phyloP scores from a whole-genome alignment of 2,797 vertebrate genomes.

The Mionectes olivaceus region DNA sequence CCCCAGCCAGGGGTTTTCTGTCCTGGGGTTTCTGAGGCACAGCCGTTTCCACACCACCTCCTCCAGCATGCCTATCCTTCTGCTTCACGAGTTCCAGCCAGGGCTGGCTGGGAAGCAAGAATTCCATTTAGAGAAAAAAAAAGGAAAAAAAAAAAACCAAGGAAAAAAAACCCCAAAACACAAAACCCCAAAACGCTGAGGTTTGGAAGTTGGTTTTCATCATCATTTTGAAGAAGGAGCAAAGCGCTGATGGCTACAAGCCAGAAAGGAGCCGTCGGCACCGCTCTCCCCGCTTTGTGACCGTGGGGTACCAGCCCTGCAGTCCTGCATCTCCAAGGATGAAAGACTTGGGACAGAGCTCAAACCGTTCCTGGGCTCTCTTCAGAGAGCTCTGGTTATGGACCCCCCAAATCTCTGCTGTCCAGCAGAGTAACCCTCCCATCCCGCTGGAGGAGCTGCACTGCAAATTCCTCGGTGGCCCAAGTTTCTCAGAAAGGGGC shows the following conservation, averaged over 20 bases:
- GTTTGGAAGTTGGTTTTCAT: constrained; percentile 45
- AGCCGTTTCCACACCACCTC: neutral
- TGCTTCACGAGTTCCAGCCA: neutral
- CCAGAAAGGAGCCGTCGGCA: neutral
- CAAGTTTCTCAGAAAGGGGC: neutral
- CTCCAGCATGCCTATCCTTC: neutral
- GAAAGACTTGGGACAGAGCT: neutral
- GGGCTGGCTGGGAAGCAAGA: constrained; percentile 37
- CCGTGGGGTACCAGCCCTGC: neutral
- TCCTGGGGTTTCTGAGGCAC: neutral
- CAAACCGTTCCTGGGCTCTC: neutral
- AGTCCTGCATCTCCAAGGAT: neutral
- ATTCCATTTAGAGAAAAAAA: neutral
- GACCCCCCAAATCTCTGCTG: neutral
- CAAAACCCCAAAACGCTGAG: neutral
- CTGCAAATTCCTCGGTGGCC: neutral
- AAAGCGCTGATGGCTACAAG: neutral
- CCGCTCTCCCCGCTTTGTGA: neutral
- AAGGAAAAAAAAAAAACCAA: neutral
- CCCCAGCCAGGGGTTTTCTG: accelerated
- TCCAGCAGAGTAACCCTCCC: neutral
- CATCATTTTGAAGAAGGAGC: neutral
- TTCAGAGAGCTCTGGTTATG: neutral
- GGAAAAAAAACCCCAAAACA: no score
- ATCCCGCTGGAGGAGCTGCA: neutral